Evolutionary conservation across 2,888 invertebrate species (phyloP).

Genomic region (Strigamia crassipes): DNA sequence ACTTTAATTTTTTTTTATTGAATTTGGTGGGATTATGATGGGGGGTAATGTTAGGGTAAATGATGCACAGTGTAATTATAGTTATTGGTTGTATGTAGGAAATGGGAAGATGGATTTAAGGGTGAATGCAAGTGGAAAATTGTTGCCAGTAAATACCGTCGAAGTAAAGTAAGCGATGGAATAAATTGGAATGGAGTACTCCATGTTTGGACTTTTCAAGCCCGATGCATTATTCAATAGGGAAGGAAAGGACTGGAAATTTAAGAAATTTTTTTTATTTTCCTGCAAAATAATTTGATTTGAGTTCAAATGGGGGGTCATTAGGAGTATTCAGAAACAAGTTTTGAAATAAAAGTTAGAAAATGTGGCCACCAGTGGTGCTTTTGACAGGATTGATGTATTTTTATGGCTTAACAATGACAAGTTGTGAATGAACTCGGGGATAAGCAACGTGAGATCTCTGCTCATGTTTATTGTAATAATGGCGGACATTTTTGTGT

Average conservation of each 20-base stretch:
- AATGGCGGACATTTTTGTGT: too few relatives aligned
- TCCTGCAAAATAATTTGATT: background rate
- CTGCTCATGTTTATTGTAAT: too few relatives aligned
- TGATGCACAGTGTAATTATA: slow-evolving; percentile 29
- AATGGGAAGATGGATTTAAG: slow-evolving; percentile 39
- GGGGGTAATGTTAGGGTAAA: slow-evolving; percentile 35
- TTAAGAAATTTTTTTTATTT: background rate
- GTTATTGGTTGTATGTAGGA: slow-evolving; percentile 39
- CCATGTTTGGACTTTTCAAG: background rate
- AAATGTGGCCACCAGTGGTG: too few relatives aligned
- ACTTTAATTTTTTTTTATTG: slow-evolving; percentile 34
- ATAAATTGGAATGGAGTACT: slow-evolving; percentile 24
- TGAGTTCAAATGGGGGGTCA: background rate
- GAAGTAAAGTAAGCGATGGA: slow-evolving; percentile 26
- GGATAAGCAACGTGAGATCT: too few relatives aligned
- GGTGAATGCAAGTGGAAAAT: slow-evolving; percentile 36
- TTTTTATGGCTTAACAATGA: too few relatives aligned
- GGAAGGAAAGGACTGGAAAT: background rate
- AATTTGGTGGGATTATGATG: slow-evolving; percentile 40
- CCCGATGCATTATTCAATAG: background rate
- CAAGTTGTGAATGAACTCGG: too few relatives aligned
- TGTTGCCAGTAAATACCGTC: slow-evolving; percentile 36
- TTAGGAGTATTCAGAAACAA: too few relatives aligned
- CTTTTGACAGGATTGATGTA: too few relatives aligned
- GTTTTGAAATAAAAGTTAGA: too few relatives aligned